Conservation (phyloP, 1,140 invertebrate genomes). For the Agrilus planipennis region DNA sequence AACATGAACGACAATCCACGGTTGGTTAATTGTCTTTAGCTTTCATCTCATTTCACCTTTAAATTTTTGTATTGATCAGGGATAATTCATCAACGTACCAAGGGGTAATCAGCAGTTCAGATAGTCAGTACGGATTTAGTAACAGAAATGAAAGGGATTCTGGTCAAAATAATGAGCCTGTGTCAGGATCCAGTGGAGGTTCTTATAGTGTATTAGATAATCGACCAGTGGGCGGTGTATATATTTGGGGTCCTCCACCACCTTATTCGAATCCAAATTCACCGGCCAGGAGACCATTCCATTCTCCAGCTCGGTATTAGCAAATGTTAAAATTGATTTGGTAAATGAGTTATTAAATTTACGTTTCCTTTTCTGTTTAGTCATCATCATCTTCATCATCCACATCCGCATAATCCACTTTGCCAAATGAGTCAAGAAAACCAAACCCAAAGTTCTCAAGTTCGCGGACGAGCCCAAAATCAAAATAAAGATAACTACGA, state of each 20-base stretch:
- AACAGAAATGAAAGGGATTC: conserved; percentile 35
- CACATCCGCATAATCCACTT: conserved; percentile 29
- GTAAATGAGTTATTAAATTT: neutral
- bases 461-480: conserved; percentile 18
- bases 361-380: conserved; percentile 10
- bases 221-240: conserved; percentile 34
- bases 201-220: conserved; percentile 41
- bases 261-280: conserved; percentile 62
- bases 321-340: neutral
- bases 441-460: conserved; percentile 16
- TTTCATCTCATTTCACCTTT: conserved; percentile 1
- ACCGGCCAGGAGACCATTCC: conserved; percentile 37
- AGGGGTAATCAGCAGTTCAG: conserved; percentile 38
- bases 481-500: conserved; percentile 33
- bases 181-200: conserved; percentile 34
- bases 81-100: conserved; percentile 31
- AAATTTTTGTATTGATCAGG: conserved; percentile 10
- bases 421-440: conserved; percentile 32
- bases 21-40: conserved; percentile 10
- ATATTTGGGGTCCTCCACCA: conserved; percentile 60
- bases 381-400: conserved; percentile 30
- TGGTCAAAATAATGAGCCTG: conserved; percentile 27
- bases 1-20: conserved; percentile 13
- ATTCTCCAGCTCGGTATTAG: conserved; percentile 25
- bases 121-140: conserved; percentile 55